Evolutionary conservation across 35 echinoderm and acorn worm species (phyloP).

Genomic region (Diadema setosum): DNA sequence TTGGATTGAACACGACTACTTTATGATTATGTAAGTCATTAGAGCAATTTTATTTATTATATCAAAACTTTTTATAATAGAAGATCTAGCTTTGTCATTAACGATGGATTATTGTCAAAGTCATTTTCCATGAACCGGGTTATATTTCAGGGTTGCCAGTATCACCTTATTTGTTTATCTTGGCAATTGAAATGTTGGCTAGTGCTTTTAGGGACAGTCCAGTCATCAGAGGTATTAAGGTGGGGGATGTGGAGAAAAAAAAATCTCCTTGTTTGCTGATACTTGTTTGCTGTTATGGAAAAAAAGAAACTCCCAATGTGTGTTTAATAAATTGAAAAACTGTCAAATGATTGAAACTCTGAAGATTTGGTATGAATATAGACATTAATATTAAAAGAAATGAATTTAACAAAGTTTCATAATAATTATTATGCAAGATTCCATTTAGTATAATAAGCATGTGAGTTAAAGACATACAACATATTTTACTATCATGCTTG

Average conservation of each 20-base stretch:
- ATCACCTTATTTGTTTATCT: background rate
- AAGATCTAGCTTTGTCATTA: too few relatives aligned
- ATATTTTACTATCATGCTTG: too few relatives aligned
- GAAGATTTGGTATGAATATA: background rate
- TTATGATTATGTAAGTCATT: background rate
- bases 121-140: background rate
- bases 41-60: background rate
- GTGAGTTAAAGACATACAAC: too few relatives aligned
- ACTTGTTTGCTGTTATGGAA: too few relatives aligned
- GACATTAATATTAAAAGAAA: background rate
- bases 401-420: background rate
- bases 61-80: too few relatives aligned
- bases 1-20: background rate
- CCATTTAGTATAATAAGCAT: too few relatives aligned
- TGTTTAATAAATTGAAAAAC: background rate
- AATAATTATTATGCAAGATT: background rate
- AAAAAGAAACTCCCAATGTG: too few relatives aligned
- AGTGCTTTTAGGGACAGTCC: background rate
- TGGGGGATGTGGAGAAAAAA: background rate
- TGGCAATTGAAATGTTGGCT: background rate
- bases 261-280: background rate
- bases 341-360: background rate
- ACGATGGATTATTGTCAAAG: background rate
- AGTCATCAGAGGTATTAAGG: background rate
- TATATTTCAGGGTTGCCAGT: slow-evolving; percentile 4